Evolutionary conservation across 2,113 vertebrate genomes (phyloP).

Genomic region (Leptodactylus fuscus): DNA sequence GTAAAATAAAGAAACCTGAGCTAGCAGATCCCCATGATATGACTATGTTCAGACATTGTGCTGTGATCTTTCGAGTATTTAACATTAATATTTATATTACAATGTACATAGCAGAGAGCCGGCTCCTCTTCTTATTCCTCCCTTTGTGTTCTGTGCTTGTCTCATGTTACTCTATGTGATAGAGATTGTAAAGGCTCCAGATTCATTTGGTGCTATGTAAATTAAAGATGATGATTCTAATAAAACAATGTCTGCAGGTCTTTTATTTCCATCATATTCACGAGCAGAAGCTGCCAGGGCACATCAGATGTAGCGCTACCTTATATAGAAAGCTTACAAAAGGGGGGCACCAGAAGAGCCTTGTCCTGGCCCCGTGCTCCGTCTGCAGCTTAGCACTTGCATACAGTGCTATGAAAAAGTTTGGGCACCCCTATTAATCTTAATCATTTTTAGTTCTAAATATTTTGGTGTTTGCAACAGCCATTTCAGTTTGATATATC

Average conservation of each 20-base stretch:
- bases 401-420: too few species aligned
- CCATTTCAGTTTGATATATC: too few species aligned
- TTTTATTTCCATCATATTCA: not conserved
- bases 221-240: constrained; percentile 15
- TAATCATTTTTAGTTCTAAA: too few species aligned
- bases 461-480: too few species aligned
- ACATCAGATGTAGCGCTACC: not conserved
- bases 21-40: not conserved
- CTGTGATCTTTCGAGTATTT: not conserved
- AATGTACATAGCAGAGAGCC: not conserved
- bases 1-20: not conserved
- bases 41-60: not conserved
- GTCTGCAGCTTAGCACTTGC: too few species aligned
- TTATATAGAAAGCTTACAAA: too few species aligned
- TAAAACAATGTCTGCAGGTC: not conserved
- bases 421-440: too few species aligned
- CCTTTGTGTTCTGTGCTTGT: not conserved
- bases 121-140: too few species aligned
- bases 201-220: not conserved
- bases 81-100: not conserved
- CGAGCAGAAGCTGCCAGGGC: not conserved
- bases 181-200: not conserved
- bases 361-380: too few species aligned
- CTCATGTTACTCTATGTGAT: not conserved
- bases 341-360: too few species aligned